These are phyloP conservation scores for Craseonycteris thonglongyai DNA, from an alignment of 2,113 vertebrate genomes.

Conservation along the genomic window DNA sequence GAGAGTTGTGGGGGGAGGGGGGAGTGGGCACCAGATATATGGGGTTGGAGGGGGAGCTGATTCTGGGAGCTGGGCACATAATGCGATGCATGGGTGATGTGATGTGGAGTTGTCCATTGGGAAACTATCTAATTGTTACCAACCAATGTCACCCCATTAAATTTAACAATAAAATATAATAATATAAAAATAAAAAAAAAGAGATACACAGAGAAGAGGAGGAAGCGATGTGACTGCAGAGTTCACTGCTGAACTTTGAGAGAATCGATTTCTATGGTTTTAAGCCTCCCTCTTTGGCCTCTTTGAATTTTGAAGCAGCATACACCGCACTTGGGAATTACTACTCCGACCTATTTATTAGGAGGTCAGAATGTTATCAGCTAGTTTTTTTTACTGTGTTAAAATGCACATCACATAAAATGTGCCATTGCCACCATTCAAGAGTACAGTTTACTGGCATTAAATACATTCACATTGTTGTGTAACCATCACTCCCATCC, in stretches of 20 bases:
- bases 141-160: too few species aligned
- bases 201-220: too few species aligned
- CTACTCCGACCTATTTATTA: not conserved
- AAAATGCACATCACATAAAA: not conserved
- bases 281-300: not conserved
- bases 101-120: too few species aligned
- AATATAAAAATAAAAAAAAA: too few species aligned
- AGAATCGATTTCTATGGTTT: not conserved
- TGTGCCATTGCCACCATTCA: not conserved
- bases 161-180: too few species aligned
- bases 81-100: too few species aligned
- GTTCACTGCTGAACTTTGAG: not conserved
- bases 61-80: too few species aligned
- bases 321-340: not conserved
- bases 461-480: not conserved
- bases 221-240: too few species aligned
- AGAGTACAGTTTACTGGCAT: not conserved
- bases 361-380: not conserved
- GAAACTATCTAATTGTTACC: too few species aligned
- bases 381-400: not conserved
- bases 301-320: not conserved
- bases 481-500: not conserved
- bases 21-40: too few species aligned
- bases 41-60: too few species aligned
- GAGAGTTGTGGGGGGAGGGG: too few species aligned